Base-by-base conservation (phyloP, 2,797 vertebrate genomes). In the Halcyon leucocephala region DNA sequence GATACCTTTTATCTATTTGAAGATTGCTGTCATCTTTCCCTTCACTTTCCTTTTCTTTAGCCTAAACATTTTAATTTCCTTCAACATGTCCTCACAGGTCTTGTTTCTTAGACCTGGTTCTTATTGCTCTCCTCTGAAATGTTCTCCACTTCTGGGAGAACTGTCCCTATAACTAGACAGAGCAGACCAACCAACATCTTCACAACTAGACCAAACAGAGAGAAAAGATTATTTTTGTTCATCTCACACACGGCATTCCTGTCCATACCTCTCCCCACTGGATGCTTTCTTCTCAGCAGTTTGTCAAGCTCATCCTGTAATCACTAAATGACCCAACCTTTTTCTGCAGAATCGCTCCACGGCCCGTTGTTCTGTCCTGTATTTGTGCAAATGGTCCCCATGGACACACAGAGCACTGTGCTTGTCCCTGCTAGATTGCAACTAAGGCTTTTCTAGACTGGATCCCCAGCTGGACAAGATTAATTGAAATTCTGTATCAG, bases 201-300 rank as follows among this genome's bases (percentile, higher is more conserved):
- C 33, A 79, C 61, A 86, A 4, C 18, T 7, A 29, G 52, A 81
- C n/a, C 46, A n/a, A 65, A 61, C 33, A 69, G 41, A 41, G 25
- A 6, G 28, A 90, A 81, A 71, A 8, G 3, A 46, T 82, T 89
- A 6, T 79, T 90, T 96, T 89, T 61, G 69, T 46, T 83, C 9
- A 0, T 35, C 18, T 72, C 76, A 46, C 0, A 1, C 19, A 2
- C 2, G 13, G 41, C 14, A 22, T 14, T 90, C 35, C 46, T 41
- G 44, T 61, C 62, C 1, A 2, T 71, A 14, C 15, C 61, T 89
- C 57, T 91, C 28, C 83, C 39, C 15, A 16, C 1, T 24, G 52
- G 21, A 20, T 48, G 22, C 44, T 78, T 79, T 85, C 77, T 69
- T 65, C 65, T 90, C 81, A 82, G 86, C 49, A 54, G 29, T 4